Percentiles rank a stretch among this genome's conserved stretches.
phyloP scores from a whole-genome alignment of 2,888 invertebrate species.

The Thereva nobilitata region DNA sequence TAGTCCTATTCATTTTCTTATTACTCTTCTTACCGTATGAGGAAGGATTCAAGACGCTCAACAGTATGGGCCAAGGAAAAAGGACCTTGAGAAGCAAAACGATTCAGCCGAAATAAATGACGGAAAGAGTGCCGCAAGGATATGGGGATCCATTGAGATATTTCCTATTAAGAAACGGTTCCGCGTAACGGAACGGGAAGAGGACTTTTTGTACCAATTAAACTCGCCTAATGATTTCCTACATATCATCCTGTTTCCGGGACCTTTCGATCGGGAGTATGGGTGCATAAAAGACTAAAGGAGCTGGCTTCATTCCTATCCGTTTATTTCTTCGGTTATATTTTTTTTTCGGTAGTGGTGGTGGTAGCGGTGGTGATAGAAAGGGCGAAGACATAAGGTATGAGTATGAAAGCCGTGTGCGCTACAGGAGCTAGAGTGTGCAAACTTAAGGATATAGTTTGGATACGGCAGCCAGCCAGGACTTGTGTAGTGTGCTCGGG shows the following conservation, averaged over 20 bases:
- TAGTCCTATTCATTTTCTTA: too few relatives aligned
- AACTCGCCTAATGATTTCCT: constrained; percentile 35
- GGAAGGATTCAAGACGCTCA: not conserved
- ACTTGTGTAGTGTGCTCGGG: too few relatives aligned
- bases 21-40: not conserved
- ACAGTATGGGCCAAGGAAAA: constrained; percentile 6
- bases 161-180: constrained; percentile 23
- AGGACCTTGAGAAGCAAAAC: constrained; percentile 5
- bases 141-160: constrained; percentile 12
- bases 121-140: constrained; percentile 9
- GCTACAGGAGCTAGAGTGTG: constrained; percentile 1
- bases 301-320: constrained; percentile 1
- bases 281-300: not conserved
- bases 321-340: constrained; percentile 14
- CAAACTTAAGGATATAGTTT: constrained; percentile 32
- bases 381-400: too few relatives aligned
- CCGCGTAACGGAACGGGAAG: constrained; percentile 8
- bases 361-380: too few relatives aligned
- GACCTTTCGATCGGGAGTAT: not conserved
- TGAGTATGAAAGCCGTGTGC: too few relatives aligned
- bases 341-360: constrained; percentile 1
- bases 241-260: constrained; percentile 33
- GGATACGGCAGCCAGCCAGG: constrained; percentile 5
- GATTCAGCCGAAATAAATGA: constrained; percentile 19
- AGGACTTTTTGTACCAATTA: constrained; percentile 33